Evolutionary conservation across 1,140 invertebrate genomes (phyloP), one percentile per base, ranked within the genome.

Genomic region (Bicyclus anynana): DNA sequence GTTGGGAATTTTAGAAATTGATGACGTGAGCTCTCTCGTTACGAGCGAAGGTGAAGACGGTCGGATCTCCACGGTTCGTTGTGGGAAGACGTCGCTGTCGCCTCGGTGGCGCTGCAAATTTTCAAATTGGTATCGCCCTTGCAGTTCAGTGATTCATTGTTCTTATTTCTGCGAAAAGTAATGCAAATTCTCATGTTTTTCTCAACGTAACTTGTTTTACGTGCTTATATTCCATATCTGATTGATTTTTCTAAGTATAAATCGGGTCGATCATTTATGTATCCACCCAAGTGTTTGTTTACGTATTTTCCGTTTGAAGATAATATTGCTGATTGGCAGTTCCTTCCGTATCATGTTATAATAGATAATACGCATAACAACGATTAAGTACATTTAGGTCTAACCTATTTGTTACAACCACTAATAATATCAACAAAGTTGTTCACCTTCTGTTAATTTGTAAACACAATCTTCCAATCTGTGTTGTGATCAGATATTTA

Each of bases 101-200:
- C 38, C 57, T 1, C 35, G 14, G 35, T 26, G 42, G 48, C 38
- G 17, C 27, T 58, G 26, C 20, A 57, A 23, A 27, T 42, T 47
- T 62, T 62, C 33, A 57, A 63, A 71, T 60, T 62, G 54, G 48
- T 60, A 55, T 65, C 38, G 68, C 53, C 61, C 54, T 65, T 58
- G 53, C 56, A 29, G 18, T 49, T 49, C 68, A 50, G 72, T 84
- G 78, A 87, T 75, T 87, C 84, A 87, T 83, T 85, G 82, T 78
- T 66, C 72, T 62, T 67, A 69, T 77, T 82, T 77, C 64, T 75
- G 63, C 69, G 46, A 65, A 80, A 77, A 75, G 48, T 70, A 67
- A 67, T 57, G 52, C 54, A 71, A 78, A 63, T 70, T 66, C 57
- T 60, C 50, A 50, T 61, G 17, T 71, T 33, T 66, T 62, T 61